Evolutionary conservation across 2,113 vertebrate species (phyloP), one percentile per base, ranked within the genome.

Genomic region (Laterallus jamaicensis): DNA sequence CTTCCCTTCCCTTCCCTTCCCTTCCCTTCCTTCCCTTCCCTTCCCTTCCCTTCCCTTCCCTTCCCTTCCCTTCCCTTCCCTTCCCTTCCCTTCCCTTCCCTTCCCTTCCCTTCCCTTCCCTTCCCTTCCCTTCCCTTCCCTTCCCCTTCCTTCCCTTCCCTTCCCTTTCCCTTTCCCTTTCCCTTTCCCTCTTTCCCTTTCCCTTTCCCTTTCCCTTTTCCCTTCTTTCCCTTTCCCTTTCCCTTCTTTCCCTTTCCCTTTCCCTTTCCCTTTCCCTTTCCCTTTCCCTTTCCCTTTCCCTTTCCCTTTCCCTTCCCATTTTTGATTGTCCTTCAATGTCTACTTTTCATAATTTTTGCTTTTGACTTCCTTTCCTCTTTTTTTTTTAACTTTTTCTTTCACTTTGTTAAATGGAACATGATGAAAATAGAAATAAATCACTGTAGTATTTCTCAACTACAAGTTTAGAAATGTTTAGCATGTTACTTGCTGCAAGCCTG

Each of bases 1-100:
- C n/a, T n/a, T n/a, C n/a, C n/a, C n/a, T n/a, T n/a, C n/a, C n/a
- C n/a, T n/a, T n/a, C n/a, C n/a, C n/a, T n/a, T n/a, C n/a, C n/a
- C n/a, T n/a, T n/a, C n/a, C n/a, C n/a, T 29, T 29, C 28, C 17
- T 32, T 13, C 15, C 7, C 15, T 32, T 3, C 21, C 4, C 10
- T 21, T 4, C 2, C 1, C 9, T 6, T 6, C 4, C 19, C 28
- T 47, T 42, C 40, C 11, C 2, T 7, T 25, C 24, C 14, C 6
- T 22, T 44, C 21, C 16, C 35, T 35, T 31, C 55, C 35, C 11
- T 17, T 9, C 49, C 49, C 35, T 35, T 24, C n/a, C 37, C 14
- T 17, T 26, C 8, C 25, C 22, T 26, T 54, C 7, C 21, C 11
- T 80, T 24, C 2, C 10, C 25, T n/a, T 11, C 13, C 14, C 8